Percentiles rank a stretch among this genome's conserved stretches.
These are phyloP conservation scores for Drosophila elegans DNA, from an alignment of 1,140 invertebrate genomes.

Conservation along the genomic window DNA sequence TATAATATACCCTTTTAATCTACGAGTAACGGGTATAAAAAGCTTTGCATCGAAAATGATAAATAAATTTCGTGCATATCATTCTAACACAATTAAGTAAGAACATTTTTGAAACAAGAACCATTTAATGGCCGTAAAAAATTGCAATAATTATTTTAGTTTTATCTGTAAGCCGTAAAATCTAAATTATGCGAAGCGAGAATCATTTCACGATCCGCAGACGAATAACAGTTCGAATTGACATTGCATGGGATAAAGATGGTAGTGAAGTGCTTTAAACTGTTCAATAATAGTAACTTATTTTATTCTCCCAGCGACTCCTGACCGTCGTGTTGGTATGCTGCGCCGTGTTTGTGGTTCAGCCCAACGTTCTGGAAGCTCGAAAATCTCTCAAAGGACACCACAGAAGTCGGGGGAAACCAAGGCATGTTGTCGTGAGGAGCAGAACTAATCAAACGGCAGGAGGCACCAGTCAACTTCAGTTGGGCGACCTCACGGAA, in stretches of 20 bases:
- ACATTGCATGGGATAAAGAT: background rate
- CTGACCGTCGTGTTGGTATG: background rate
- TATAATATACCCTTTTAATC: too few relatives aligned
- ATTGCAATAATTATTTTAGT: background rate
- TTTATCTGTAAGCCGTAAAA: background rate
- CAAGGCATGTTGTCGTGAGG: background rate
- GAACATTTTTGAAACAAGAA: background rate
- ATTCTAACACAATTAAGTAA: background rate
- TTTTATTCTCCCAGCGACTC: background rate
- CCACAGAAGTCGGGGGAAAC: background rate
- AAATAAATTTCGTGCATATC: background rate
- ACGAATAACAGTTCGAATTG: background rate
- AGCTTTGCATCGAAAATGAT: too few relatives aligned
- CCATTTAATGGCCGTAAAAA: too few relatives aligned
- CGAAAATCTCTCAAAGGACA: background rate
- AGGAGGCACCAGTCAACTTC: background rate
- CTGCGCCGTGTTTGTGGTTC: background rate
- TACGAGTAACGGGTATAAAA: too few relatives aligned
- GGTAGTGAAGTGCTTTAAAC: background rate
- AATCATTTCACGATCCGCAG: background rate
- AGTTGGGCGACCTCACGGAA: background rate
- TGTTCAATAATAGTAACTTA: background rate
- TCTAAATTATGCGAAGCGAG: background rate
- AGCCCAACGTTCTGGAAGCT: background rate
- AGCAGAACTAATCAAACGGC: background rate